Percentiles rank a stretch among this genome's conserved stretches.
phyloP scores from a whole-genome alignment of 2,113 vertebrate genomes.

The Pachypanchax playfairii region DNA sequence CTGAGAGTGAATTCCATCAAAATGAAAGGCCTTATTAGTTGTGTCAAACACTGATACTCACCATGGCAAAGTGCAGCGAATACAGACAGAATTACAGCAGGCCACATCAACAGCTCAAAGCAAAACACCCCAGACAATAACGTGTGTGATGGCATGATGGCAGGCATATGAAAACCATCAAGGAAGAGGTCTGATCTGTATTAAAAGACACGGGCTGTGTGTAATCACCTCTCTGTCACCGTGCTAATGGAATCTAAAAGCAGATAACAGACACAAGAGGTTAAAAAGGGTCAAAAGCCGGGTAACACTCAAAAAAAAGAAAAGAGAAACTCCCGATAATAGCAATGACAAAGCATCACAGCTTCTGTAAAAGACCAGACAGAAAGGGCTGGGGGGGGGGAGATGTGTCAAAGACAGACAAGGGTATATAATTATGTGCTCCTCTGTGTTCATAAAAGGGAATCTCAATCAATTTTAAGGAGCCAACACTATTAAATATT shows the following conservation, averaged over 20 bases:
- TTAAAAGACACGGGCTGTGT: slow-evolving; percentile 56
- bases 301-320: neutral
- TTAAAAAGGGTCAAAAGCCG: slow-evolving; percentile 35
- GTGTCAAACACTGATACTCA: slow-evolving; percentile 62
- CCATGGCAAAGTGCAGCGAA: slow-evolving; percentile 55
- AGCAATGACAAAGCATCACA: slow-evolving; percentile 38
- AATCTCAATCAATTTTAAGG: slow-evolving; percentile 65
- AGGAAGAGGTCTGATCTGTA: slow-evolving; percentile 63
- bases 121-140: slow-evolving; percentile 52
- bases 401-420: slow-evolving; percentile 42
- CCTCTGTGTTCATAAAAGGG: slow-evolving; percentile 54
- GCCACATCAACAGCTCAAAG: slow-evolving; percentile 46
- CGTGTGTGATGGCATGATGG: slow-evolving; percentile 26
- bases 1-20: slow-evolving; percentile 57
- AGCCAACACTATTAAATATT: slow-evolving; percentile 74
- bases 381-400: slow-evolving; percentile 26
- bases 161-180: slow-evolving; percentile 63
- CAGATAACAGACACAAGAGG: slow-evolving; percentile 47
- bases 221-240: slow-evolving; percentile 68
- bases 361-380: slow-evolving; percentile 22
- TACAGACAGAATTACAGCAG: slow-evolving; percentile 47
- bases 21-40: slow-evolving; percentile 68
- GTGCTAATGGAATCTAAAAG: slow-evolving; percentile 62
- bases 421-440: slow-evolving; percentile 45
- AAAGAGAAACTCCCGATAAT: slow-evolving; percentile 27